Conservation (phyloP, 2,113 vertebrate genomes). For the Oophaga pumilio region DNA sequence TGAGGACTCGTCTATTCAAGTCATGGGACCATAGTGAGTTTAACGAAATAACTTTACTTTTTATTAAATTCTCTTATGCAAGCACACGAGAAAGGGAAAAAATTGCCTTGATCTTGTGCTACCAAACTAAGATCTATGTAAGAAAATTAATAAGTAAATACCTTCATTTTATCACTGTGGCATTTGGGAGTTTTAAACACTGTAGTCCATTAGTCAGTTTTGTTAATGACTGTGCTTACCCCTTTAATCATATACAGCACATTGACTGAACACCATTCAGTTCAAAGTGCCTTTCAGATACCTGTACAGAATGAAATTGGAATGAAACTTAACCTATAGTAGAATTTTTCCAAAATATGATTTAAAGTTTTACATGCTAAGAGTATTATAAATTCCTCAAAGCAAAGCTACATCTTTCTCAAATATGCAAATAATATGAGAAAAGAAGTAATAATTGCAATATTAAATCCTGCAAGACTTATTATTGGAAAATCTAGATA, state of each 20-base stretch:
- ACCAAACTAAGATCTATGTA: conserved; percentile 68
- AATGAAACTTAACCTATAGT: conserved; percentile 60
- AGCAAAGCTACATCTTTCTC: conserved; percentile 17
- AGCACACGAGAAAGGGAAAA: conserved; percentile 58
- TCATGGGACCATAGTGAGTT: neutral
- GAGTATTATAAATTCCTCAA: conserved; percentile 29
- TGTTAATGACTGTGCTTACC: conserved; percentile 74
- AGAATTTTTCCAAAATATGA: conserved; percentile 35
- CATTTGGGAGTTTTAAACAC: conserved; percentile 72
- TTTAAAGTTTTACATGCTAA: conserved; percentile 27
- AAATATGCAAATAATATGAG: conserved; percentile 26
- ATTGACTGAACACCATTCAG: conserved; percentile 69
- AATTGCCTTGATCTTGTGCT: conserved; percentile 63
- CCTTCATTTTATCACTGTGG: conserved; percentile 73
- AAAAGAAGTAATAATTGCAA: conserved; percentile 4
- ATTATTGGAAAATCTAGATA: conserved; percentile 42
- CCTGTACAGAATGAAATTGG: conserved; percentile 59
- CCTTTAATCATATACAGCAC: conserved; percentile 73
- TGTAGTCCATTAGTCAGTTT: conserved; percentile 74
- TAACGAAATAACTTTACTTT: conserved; percentile 19
- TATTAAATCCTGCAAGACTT: conserved; percentile 38
- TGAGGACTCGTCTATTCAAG: neutral
- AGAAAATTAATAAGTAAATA: conserved; percentile 77
- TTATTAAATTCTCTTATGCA: conserved; percentile 36
- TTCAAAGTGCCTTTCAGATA: conserved; percentile 78